Conservation (phyloP, 2,113 vertebrate species). For the Petrocephalus zakoni region DNA sequence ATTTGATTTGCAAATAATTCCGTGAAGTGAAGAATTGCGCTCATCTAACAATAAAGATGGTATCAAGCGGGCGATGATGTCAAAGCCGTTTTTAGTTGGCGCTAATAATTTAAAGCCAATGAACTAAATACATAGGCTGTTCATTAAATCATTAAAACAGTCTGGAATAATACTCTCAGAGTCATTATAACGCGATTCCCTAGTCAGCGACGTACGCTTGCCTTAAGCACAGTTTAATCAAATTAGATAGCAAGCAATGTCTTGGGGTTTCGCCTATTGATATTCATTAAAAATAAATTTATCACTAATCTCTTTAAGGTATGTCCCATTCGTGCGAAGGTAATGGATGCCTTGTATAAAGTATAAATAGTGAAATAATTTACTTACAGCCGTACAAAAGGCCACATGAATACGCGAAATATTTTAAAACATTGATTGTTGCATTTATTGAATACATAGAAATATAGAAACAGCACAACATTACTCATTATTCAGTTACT, state of each 20-base stretch:
- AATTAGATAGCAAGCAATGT: constrained; percentile 84
- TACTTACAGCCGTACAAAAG: constrained; percentile 17
- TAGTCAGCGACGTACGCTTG: constrained; percentile 75
- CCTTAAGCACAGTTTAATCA: constrained; percentile 91
- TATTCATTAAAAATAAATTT: constrained; percentile 94
- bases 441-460: background rate
- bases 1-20: background rate
- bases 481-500: background rate
- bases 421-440: background rate
- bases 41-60: background rate
- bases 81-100: constrained; percentile 61
- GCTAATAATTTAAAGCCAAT: constrained; percentile 85
- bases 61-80: constrained; percentile 19
- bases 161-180: constrained; percentile 81
- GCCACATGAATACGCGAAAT: background rate
- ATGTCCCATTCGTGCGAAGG: constrained; percentile 71
- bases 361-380: constrained; percentile 30
- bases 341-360: constrained; percentile 64
- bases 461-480: background rate
- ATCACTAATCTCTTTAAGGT: constrained; percentile 82
- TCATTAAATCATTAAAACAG: constrained; percentile 91
- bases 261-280: constrained; percentile 85
- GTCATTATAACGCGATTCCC: constrained; percentile 86
- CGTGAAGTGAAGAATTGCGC: background rate
- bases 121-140: constrained; percentile 79